Evolutionary conservation across 2,888 invertebrate species (phyloP), one percentile per base, ranked within the genome.

Genomic region (Cryptosula pallasiana): DNA sequence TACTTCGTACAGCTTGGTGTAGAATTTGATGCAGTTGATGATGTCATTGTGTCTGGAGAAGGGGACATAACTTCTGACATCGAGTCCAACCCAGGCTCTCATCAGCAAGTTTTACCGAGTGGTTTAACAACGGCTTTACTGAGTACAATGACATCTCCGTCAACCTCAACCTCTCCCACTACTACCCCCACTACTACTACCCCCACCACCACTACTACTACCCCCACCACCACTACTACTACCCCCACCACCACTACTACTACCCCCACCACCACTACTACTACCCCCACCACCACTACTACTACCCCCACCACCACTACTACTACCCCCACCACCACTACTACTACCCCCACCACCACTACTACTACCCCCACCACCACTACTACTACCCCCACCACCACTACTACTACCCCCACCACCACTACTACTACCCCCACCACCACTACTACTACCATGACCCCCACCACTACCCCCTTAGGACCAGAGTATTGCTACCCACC

Each of bases 251-350:
- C 57, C 71, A 71, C 35, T 36, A 54, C 35, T 55, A 71, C 35
- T 55, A 35, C n/a, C 57, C 20, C 35, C 55, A 55, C 57, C 71
- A 71, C 57, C 29, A 71, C 57, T 34, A 71, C 54, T 36, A 57
- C 57, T 36, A 55, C 57, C 72, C 27, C 58, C 71, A 29, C 25
- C 57, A n/a, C 63, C 55, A 32, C 27, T 36, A 55, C 35, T 32
- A 34, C 25, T 27, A 32, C 63, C 29, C 20, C 63, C 63, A 63
- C 63, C n/a, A 63, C 63, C n/a, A 63, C 63, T 32, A 63, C 63
- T n/a, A 63, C 63, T 32, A 63, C 29, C n/a, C 20, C 63, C 9
- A 27, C 63, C 32, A 63, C 63, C 25, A 57, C 57, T 25, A 57
- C 57, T 23, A 57, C 57, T 25, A 57, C 57, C 25, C 5, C 13